These are phyloP conservation scores for Cerastis rubricosa DNA, from an alignment of 2,888 invertebrate genomes.

Conservation along the genomic window DNA sequence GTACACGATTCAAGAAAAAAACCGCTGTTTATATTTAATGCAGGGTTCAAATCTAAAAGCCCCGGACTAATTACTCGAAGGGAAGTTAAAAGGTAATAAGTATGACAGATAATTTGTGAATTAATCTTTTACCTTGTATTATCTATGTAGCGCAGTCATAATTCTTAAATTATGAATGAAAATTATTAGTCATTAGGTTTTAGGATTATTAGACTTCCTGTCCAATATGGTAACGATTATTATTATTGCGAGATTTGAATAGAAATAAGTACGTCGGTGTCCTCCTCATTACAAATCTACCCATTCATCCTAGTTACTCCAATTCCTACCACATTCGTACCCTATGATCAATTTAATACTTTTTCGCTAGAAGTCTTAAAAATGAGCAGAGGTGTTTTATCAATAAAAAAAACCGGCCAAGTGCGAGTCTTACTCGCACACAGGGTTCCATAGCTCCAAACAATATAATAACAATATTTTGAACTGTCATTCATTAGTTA, in stretches of 20 bases:
- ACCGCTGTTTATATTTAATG: no score
- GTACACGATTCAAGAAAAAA: no score
- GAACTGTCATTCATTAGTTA: no score
- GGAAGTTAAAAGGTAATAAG: neutral
- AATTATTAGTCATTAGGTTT: neutral
- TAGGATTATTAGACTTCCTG: neutral
- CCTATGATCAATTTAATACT: no score
- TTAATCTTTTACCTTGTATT: constrained; percentile 16
- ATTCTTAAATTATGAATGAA: neutral
- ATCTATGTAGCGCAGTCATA: neutral
- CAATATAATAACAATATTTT: no score
- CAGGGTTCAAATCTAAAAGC: no score
- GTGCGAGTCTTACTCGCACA: no score
- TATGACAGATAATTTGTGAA: neutral
- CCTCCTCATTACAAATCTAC: neutral
- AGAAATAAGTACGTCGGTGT: neutral
- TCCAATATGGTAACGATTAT: neutral
- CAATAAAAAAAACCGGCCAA: no score
- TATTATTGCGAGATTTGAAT: neutral
- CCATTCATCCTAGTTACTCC: neutral
- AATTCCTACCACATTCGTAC: neutral
- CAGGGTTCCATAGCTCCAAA: no score
- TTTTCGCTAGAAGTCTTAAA: no score
- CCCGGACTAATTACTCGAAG: constrained; percentile 2
- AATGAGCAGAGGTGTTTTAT: no score